Evolutionary conservation across 1,140 invertebrate species (phyloP), one percentile per base, ranked within the genome.

Genomic region (Asobara japonica): DNA sequence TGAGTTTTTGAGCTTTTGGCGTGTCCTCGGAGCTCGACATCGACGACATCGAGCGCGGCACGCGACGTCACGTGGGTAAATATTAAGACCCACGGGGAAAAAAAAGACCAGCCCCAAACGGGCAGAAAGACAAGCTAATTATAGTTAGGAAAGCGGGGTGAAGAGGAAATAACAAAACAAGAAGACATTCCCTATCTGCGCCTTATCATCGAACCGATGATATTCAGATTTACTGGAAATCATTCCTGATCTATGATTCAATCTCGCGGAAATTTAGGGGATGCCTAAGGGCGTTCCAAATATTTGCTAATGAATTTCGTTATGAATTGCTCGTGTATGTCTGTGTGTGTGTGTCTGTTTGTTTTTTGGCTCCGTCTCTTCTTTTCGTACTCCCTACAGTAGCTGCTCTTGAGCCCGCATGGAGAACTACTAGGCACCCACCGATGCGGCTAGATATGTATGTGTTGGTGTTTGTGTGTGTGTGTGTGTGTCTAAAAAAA

Each of bases 11-110:
- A n/a, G n/a, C 36, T 65, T 38, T 71, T 71, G 51, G 61, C 60
- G 60, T 64, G 69, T 69, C 18, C 18, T 29, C n/a, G 60, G 27
- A 29, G 13, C 20, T 65, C 38, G 60, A 30, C 31, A 22, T 71
- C 30, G 45, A 56, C 0, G 68, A 72, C 64, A 66, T 72, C 41
- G 70, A 72, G 70, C 45, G 56, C 56, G 31, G 64, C 70, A 72
- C 70, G 70, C 70, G 70, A 72, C 70, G 64, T 72, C 45, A 60
- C 48, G 16, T 65, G n/a, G 70, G 66, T 66, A 66, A 72, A 72
- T 72, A 72, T 66, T 66, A 65, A 48, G 25, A 62, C n/a, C 6
- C 27, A 62, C 2, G 10, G 18, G 11, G 29, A 27, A n/a, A 66
- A 27, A 66, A 27, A 66, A 27, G 25, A 41, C 8, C 31, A 5